These are phyloP conservation scores for Pao palembangensis DNA, from an alignment of 2,113 vertebrate genomes.

Conservation along the genomic window DNA sequence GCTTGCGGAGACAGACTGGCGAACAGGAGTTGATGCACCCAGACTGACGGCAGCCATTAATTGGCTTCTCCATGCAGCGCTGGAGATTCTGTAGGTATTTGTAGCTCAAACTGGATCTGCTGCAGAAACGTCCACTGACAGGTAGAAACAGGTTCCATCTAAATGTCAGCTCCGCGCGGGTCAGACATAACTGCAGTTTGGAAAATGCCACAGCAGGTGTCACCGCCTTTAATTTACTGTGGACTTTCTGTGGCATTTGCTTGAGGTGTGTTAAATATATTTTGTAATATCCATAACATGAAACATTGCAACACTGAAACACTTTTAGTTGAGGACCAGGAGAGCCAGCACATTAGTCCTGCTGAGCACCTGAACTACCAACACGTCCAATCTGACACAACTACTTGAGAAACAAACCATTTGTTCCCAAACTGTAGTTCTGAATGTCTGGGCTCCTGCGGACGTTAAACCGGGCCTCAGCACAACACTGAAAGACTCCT, in stretches of 20 bases:
- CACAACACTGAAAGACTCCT: constrained; percentile 73
- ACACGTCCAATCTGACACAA: constrained; percentile 50
- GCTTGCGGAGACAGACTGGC: constrained; percentile 19
- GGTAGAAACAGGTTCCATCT: constrained; percentile 56
- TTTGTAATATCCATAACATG: constrained; percentile 37
- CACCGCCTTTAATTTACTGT: constrained; percentile 62
- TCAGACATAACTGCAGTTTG: constrained; percentile 67
- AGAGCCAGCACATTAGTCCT: constrained; percentile 42
- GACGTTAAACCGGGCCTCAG: constrained; percentile 66
- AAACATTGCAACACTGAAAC: constrained; percentile 38
- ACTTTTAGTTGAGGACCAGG: constrained; percentile 33
- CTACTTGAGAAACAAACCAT: constrained; percentile 69
- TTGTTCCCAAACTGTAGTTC: constrained; percentile 64
- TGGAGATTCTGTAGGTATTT: constrained; percentile 18
- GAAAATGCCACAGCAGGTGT: constrained; percentile 69
- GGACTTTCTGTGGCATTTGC: constrained; percentile 68
- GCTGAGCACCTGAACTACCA: constrained; percentile 49
- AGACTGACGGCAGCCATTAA: constrained; percentile 13
- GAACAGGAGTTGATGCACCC: constrained; percentile 10
- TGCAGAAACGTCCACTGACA: constrained; percentile 50
- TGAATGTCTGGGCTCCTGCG: constrained; percentile 67
- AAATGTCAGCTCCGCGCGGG: constrained; percentile 67
- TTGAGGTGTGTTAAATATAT: constrained; percentile 45
- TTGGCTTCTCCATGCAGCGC: constrained; percentile 26
- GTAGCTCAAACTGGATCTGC: constrained; percentile 45